Percentiles rank a stretch among this genome's conserved stretches.
Conservation (phyloP, 2,888 invertebrate species). For the Atherix ibis region DNA sequence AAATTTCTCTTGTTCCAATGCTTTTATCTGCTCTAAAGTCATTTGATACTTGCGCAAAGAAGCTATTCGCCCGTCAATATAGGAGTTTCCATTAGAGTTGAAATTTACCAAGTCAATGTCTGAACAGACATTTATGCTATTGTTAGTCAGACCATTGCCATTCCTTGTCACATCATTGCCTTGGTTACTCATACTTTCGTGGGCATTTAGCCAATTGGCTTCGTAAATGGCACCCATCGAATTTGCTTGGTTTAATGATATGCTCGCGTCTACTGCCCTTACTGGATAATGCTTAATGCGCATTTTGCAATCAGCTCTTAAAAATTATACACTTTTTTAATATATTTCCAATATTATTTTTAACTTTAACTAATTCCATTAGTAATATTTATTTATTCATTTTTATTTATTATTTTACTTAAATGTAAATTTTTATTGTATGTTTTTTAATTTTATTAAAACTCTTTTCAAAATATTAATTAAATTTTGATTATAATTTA, state of each 20-base stretch:
- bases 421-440: no score
- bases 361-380: no score
- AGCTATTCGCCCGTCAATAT: conserved; percentile 24
- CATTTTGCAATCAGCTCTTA: no score
- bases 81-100: conserved; percentile 14
- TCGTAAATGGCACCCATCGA: conserved; percentile 67
- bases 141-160: conserved; percentile 1
- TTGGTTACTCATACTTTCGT: conserved; percentile 17
- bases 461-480: no score
- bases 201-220: conserved; percentile 70
- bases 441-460: no score
- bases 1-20: conserved; percentile 32
- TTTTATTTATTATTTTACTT: no score
- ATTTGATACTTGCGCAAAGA: conserved; percentile 45
- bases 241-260: conserved; percentile 51
- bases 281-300: conserved; percentile 75
- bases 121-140: neutral
- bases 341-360: no score
- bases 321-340: no score
- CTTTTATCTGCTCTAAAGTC: conserved; percentile 35
- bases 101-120: neutral
- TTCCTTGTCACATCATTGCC: neutral
- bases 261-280: conserved; percentile 54
- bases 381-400: no score
- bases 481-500: no score